phyloP scores from a whole-genome alignment of 2,113 vertebrate genomes.

The Spermophilus dauricus region DNA sequence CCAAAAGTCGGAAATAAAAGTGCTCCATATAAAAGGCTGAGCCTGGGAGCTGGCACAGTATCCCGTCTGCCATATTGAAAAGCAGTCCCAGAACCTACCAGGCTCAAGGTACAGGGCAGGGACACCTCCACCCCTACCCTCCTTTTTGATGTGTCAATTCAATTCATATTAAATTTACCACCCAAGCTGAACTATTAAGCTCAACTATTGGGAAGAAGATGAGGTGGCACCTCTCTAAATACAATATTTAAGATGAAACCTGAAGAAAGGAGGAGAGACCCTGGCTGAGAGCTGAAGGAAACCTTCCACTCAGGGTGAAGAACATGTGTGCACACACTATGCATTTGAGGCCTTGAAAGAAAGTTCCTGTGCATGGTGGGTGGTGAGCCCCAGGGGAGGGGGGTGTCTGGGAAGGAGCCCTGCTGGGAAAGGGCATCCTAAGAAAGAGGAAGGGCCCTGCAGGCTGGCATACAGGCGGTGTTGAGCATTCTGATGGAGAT shows the following conservation, averaged over 20 bases:
- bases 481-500: background rate
- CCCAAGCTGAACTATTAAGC: background rate
- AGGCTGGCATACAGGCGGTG: background rate
- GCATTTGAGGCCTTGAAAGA: background rate
- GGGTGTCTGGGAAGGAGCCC: background rate
- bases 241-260: background rate
- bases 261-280: background rate
- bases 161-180: background rate
- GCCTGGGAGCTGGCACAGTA: background rate
- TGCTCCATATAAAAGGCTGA: background rate
- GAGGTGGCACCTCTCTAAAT: background rate
- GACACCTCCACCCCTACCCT: no score
- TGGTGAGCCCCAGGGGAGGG: rapidly evolving
- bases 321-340: no score
- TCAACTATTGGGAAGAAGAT: background rate
- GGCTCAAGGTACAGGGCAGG: background rate
- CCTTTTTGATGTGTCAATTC: background rate
- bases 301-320: background rate
- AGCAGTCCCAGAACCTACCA: background rate
- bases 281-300: background rate
- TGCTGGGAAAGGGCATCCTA: no score
- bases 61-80: background rate
- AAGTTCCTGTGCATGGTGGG: background rate
- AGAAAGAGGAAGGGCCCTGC: no score
- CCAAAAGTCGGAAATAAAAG: background rate